Base-by-base conservation (phyloP, 2,797 vertebrate species). In the Hyperoplus lanceolatus region DNA sequence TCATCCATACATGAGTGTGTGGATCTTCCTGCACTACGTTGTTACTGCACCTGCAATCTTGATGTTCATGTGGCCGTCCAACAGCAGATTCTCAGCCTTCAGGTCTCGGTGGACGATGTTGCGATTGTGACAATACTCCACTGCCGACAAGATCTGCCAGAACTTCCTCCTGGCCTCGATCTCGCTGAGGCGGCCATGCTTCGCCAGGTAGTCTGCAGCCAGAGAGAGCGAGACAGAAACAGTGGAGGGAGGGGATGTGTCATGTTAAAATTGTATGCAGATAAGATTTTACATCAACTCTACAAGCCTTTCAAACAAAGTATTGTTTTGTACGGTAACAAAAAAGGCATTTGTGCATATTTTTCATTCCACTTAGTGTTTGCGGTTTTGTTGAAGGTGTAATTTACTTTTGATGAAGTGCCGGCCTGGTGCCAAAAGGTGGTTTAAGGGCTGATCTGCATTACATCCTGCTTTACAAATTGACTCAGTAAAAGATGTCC, bases 31-130 rank as follows among this genome's bases (percentile, higher is more conserved):
- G 11, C 36, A 45, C 8, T 6, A 41, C 13, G 51, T 13, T 1
- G 16, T 50, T 57, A 6, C 1, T 6, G 54, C 95, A 98, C 98
- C 98, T 97, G 98, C 98, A 80, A 99, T 99, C 94, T 99, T 99
- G 95, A 99, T 99, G 92, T 99, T 99, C 98, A 99, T 99, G 90
- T 98, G 97, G 84, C 89, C 96, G 63, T 99, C 98, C 4, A 99
- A 95, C 84, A 99, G 91, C 55, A 99, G 95, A 82, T 99, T 99
- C 93, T 99, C 98, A 4, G 98, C 98, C 88, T 99, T 99, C 81
- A 99, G 96, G 92, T 99, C 98, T 42, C 98, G 94, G 92, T 99
- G 98, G 61, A 99, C 98, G 59, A 99, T 96, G 87, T 97, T 97
- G 77, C 96, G 96, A 79, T 96, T 94, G 21, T 99, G 98, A 91